Conservation (phyloP, 2,797 vertebrate species). For the Acipenser oxyrinchus region DNA sequence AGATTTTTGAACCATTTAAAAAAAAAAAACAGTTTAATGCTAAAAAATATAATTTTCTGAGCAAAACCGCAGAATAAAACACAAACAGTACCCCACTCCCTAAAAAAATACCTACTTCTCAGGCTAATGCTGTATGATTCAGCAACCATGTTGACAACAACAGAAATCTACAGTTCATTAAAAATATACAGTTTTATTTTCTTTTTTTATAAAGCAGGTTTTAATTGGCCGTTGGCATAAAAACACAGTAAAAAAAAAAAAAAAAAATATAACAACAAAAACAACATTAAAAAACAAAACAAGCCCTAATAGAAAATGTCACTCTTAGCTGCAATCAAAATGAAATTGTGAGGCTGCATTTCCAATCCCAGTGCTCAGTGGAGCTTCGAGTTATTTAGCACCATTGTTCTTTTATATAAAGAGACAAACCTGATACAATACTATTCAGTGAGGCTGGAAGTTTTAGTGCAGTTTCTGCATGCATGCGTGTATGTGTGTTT, state of each 20-base stretch:
- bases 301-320: conserved; percentile 30
- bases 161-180: conserved; percentile 62
- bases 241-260: conserved; percentile 57
- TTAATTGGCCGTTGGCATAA: conserved; percentile 61
- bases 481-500: conserved; percentile 28
- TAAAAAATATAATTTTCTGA: not conserved
- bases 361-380: conserved; percentile 44
- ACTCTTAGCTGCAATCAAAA: conserved; percentile 47
- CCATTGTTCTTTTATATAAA: conserved; percentile 52
- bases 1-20: no score
- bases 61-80: no score
- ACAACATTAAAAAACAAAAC: conserved; percentile 25
- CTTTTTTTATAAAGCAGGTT: conserved; percentile 53
- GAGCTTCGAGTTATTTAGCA: conserved; percentile 59
- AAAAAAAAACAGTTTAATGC: not conserved
- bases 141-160: conserved; percentile 45
- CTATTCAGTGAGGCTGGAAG: conserved; percentile 28
- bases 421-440: conserved; percentile 24
- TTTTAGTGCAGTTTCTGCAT: conserved; percentile 37
- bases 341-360: conserved; percentile 52
- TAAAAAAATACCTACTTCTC: not conserved
- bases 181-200: conserved; percentile 74
- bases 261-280: conserved; percentile 36
- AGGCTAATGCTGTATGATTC: conserved; percentile 21
- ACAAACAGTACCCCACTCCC: not conserved